phyloP scores from a whole-genome alignment of 1,140 invertebrate species.

The Euborellia annulipes region DNA sequence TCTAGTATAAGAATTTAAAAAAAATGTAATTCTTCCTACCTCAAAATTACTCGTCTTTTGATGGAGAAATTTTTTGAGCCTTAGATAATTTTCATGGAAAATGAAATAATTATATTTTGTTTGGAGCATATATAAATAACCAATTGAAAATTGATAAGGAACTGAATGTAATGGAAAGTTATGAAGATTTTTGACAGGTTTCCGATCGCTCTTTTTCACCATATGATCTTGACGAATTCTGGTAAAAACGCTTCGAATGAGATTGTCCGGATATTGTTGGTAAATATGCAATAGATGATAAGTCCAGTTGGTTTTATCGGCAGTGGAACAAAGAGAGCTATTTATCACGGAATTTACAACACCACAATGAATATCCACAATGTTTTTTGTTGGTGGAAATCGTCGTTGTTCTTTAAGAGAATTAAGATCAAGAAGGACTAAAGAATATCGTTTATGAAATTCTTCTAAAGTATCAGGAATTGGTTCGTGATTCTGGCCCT shows the following conservation, averaged over 20 bases:
- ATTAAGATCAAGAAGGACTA: too few relatives aligned
- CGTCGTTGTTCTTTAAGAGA: slow-evolving; percentile 5
- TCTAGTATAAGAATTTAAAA: too few relatives aligned
- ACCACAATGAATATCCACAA: slow-evolving; percentile 22
- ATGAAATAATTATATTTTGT: slow-evolving; percentile 33
- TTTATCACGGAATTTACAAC: slow-evolving; percentile 23
- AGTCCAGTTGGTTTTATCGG: slow-evolving; percentile 41
- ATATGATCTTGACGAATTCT: slow-evolving; percentile 39
- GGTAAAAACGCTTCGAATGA: slow-evolving; percentile 38
- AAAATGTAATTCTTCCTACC: too few relatives aligned
- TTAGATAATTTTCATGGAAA: slow-evolving; percentile 27
- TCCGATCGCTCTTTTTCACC: slow-evolving; percentile 22
- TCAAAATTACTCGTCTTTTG: too few relatives aligned
- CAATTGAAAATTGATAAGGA: slow-evolving; percentile 34
- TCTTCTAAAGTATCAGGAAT: slow-evolving; percentile 10
- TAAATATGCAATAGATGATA: slow-evolving; percentile 54
- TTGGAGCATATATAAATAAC: slow-evolving; percentile 32
- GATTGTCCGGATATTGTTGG: slow-evolving; percentile 46
- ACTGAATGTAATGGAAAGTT: slow-evolving; percentile 24
- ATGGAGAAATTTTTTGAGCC: too few relatives aligned
- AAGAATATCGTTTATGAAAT: too few relatives aligned
- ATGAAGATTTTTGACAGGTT: slow-evolving; percentile 6
- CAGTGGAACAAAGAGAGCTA: slow-evolving; percentile 41
- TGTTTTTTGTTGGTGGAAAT: slow-evolving; percentile 19
- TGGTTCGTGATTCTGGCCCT: not conserved